Conservation (phyloP, 2,113 vertebrate species). For the Hiodon alosoides region DNA sequence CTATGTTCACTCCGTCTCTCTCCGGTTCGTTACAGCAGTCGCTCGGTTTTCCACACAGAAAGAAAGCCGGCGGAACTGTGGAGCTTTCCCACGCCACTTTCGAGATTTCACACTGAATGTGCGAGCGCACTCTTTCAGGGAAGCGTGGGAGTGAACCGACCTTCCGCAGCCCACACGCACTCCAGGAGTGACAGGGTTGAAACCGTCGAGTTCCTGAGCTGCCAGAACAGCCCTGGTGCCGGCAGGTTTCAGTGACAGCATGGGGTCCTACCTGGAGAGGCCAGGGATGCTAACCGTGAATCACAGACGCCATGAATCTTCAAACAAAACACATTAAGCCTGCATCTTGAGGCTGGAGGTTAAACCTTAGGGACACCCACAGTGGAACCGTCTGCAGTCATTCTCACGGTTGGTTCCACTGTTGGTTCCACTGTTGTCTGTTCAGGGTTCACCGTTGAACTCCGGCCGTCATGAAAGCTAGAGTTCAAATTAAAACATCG, state of each 20-base stretch:
- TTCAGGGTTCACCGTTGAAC: too few relatives aligned
- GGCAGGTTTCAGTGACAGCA: background rate
- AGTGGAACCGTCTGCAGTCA: too few relatives aligned
- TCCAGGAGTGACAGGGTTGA: background rate
- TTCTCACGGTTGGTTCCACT: too few relatives aligned
- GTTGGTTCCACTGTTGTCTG: too few relatives aligned
- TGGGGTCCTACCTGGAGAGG: background rate
- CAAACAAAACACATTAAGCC: too few relatives aligned
- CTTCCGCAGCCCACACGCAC: background rate
- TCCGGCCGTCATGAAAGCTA: too few relatives aligned
- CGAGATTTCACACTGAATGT: constrained; percentile 50
- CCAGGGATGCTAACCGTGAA: too few relatives aligned
- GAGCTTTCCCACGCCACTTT: constrained; percentile 29
- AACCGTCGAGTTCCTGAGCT: background rate
- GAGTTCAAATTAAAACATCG: too few relatives aligned
- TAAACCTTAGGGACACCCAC: too few relatives aligned
- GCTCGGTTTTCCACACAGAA: background rate
- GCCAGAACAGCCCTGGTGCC: background rate
- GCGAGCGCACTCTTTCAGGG: constrained; percentile 44
- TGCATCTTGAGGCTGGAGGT: too few relatives aligned
- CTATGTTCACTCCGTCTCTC: background rate
- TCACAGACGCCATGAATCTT: too few relatives aligned
- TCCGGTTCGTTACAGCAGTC: background rate
- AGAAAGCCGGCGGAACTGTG: constrained; percentile 16
- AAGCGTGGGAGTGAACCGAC: constrained; percentile 45